Evolutionary conservation across 2,888 invertebrate species (phyloP).

Genomic region (Seira sanloemensis): DNA sequence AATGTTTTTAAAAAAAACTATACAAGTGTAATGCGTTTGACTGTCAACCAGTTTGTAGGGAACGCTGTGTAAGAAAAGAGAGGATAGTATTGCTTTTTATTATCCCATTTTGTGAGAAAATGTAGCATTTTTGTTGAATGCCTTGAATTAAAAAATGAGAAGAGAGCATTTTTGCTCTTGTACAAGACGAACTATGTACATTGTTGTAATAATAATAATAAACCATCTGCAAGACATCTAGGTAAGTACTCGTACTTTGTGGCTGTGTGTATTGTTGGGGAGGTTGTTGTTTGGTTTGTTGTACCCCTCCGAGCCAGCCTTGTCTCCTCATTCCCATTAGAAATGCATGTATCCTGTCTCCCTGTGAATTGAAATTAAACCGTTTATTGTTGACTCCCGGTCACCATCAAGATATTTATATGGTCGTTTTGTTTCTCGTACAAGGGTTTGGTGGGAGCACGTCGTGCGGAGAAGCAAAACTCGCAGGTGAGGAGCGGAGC

Average conservation of each 20-base stretch:
- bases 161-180: not conserved
- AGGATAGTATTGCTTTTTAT: conserved; percentile 52
- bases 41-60: conserved; percentile 62
- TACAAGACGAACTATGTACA: conserved; percentile 2
- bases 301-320: conserved; percentile 39
- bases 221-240: conserved; percentile 14
- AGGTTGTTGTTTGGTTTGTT: too few species aligned
- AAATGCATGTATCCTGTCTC: conserved; percentile 57
- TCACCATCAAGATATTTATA: conserved; percentile 49
- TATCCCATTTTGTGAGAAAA: conserved; percentile 63
- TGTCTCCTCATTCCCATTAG: conserved; percentile 60
- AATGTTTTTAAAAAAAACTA: conserved; percentile 21
- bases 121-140: conserved; percentile 64
- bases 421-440: not conserved
- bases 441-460: not conserved
- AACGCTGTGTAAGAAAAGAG: conserved; percentile 9
- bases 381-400: conserved; percentile 61
- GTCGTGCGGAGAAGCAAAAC: not conserved
- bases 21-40: conserved; percentile 50
- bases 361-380: conserved; percentile 54
- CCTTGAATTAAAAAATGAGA: conserved; percentile 63
- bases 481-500: not conserved
- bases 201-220: conserved; percentile 38
- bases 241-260: conserved; percentile 4
- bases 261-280: not conserved